phyloP scores from a whole-genome alignment of 1,140 invertebrate genomes.

The Platorchestia sp. region DNA sequence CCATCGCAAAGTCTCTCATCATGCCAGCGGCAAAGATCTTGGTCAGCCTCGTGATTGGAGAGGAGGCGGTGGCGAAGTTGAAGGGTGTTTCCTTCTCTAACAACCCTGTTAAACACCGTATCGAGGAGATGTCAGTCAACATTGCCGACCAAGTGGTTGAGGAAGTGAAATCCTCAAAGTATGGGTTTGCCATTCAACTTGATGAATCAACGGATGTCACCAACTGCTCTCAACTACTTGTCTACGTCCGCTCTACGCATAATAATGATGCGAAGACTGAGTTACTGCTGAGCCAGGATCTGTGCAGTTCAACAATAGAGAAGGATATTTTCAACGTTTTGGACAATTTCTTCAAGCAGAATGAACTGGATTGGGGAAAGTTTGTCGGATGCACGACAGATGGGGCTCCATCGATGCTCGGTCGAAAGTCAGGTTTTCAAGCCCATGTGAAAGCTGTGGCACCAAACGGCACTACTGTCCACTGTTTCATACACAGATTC shows the following conservation, averaged over 20 bases:
- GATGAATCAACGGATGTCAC: slow-evolving; percentile 57
- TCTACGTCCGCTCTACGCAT: slow-evolving; percentile 59
- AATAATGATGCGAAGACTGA: slow-evolving; percentile 60
- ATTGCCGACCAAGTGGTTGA: slow-evolving; percentile 35
- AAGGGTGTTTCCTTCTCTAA: slow-evolving; percentile 45
- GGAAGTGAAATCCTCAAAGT: slow-evolving; percentile 29
- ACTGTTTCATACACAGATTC: slow-evolving; percentile 60
- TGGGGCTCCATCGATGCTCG: slow-evolving; percentile 56
- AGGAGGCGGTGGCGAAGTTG: slow-evolving; percentile 59
- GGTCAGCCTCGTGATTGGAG: slow-evolving; percentile 57
- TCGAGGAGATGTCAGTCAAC: slow-evolving; percentile 25
- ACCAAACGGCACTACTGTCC: slow-evolving; percentile 33
- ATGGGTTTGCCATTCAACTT: slow-evolving; percentile 42
- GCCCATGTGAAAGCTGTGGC: slow-evolving; percentile 49
- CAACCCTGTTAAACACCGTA: slow-evolving; percentile 16
- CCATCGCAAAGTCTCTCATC: slow-evolving; percentile 59
- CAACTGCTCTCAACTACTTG: slow-evolving; percentile 59
- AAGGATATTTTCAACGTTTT: slow-evolving; percentile 62
- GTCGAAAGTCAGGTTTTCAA: slow-evolving; percentile 59
- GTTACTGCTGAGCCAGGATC: slow-evolving; percentile 59
- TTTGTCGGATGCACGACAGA: slow-evolving; percentile 58
- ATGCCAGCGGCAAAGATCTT: slow-evolving; percentile 60
- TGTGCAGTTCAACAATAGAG: slow-evolving; percentile 61
- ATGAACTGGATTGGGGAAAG: slow-evolving; percentile 61
- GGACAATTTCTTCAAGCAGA: slow-evolving; percentile 60